phyloP scores from a whole-genome alignment of 1,140 invertebrate genomes.

The Phortica variegata region DNA sequence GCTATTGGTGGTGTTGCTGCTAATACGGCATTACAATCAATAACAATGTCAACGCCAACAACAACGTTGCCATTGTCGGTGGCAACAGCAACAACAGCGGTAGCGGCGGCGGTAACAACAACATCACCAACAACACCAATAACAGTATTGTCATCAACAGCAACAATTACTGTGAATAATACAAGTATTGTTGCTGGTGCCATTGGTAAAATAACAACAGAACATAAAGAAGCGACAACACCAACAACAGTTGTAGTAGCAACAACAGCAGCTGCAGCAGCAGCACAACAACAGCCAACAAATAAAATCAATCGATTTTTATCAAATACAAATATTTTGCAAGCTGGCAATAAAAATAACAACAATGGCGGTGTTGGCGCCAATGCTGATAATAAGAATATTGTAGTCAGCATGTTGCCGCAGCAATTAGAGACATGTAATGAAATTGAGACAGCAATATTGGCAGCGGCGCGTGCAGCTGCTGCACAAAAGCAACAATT shows the following conservation, averaged over 20 bases:
- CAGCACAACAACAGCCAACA: too few relatives aligned
- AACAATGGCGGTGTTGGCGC: background rate
- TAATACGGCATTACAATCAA: too few relatives aligned
- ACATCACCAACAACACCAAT: background rate
- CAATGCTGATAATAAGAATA: constrained; percentile 18
- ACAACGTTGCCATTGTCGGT: background rate
- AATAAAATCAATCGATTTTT: too few relatives aligned
- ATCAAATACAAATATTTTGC: background rate
- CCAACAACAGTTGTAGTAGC: too few relatives aligned
- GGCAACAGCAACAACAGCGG: background rate
- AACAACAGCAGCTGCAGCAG: constrained; percentile 10
- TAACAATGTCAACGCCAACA: constrained; percentile 23
- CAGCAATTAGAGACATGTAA: constrained; percentile 49
- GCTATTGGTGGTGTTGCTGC: too few relatives aligned
- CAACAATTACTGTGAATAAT: constrained; percentile 21
- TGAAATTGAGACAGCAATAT: constrained; percentile 50
- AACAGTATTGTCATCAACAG: constrained; percentile 2
- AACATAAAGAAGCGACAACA: too few relatives aligned
- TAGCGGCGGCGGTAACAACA: constrained; percentile 12
- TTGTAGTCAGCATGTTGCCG: constrained; percentile 10
- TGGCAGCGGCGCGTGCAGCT: constrained; percentile 45
- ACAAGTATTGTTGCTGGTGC: constrained; percentile 5
- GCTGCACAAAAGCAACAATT: constrained; percentile 23
- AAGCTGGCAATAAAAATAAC: background rate
- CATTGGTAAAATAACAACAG: too few relatives aligned